Base-by-base conservation (phyloP, 2,797 vertebrate genomes). In the Amniataba percoides region DNA sequence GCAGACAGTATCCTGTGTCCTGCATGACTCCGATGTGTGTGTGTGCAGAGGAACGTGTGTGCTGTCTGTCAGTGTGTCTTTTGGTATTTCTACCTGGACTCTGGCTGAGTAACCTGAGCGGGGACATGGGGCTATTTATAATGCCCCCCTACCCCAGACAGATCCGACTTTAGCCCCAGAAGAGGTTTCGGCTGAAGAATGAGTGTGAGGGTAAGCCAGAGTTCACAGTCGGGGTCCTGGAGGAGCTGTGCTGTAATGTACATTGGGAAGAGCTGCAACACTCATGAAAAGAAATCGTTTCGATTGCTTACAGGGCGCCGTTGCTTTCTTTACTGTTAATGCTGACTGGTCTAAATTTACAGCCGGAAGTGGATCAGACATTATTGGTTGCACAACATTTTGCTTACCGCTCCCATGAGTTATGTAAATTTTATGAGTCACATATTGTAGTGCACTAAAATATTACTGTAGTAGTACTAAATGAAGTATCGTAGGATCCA, bases 101-200 rank as follows among this genome's bases (percentile, higher is more conserved):
- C 42, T 71, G 78, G 34, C 56, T 57, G 40, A 53, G 91, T 88
- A 91, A 92, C 87, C 85, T 71, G 89, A 94, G 91, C 55, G 34
- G 77, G 77, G 66, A 71, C 76, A 72, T 45, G 0, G 65, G 45
- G 62, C 85, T 91, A 92, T 92, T 89, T 90, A 81, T 92, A 85
- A 71, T 31, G 77, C 5, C 82, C 79, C 58, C 45, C 57, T 57
- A 12, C 74, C 73, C 63, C 75, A 81, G 70, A 88, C 88, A 45
- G 80, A 81, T 81, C 84, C 49, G 16, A 68, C 81, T 83, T 71
- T 68, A 77, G 83, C 64, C 71, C 58, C 52, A 34, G 74, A 52
- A 77, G 42, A 45, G 76, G 66, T 73, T 77, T 88, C 68, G 75
- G 71, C n/a, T 63, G 71, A 75, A 82, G 71, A 74, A 64, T 65